Conservation (phyloP, 2,888 invertebrate genomes). For the Chrysolina haemoptera region DNA sequence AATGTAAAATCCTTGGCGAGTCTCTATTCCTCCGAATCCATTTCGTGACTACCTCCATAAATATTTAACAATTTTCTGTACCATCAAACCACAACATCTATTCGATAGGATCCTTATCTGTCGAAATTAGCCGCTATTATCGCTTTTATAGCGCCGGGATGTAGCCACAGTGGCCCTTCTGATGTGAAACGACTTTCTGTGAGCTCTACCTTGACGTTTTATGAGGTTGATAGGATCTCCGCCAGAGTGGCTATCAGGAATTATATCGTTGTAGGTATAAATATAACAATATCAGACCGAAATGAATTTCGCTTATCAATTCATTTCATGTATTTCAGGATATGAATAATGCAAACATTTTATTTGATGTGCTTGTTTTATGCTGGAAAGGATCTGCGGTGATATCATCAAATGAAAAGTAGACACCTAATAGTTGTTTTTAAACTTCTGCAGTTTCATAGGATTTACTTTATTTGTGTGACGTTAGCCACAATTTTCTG, state of each 20-base stretch:
- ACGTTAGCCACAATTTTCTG: no score
- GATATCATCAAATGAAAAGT: no score
- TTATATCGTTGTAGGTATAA: not conserved
- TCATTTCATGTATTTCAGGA: not conserved
- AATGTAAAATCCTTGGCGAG: not conserved
- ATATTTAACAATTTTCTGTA: not conserved
- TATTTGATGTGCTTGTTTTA: no score
- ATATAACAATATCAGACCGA: not conserved
- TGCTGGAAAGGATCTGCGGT: no score
- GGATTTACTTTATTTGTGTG: no score
- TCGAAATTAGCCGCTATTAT: constrained; percentile 19
- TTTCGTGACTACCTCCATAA: not conserved
- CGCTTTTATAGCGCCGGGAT: not conserved
- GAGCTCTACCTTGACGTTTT: not conserved
- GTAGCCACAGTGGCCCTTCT: not conserved
- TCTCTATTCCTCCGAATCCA: not conserved
- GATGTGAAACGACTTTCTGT: not conserved
- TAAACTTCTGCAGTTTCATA: no score
- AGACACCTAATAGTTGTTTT: no score
- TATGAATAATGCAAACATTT: no score
- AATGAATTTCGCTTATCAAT: not conserved
- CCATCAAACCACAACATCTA: constrained; percentile 5
- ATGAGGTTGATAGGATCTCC: not conserved
- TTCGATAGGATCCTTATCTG: constrained; percentile 11
- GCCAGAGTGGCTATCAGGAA: not conserved